Conservation (phyloP, 2,797 vertebrate species). For the Muscicapa striata region DNA sequence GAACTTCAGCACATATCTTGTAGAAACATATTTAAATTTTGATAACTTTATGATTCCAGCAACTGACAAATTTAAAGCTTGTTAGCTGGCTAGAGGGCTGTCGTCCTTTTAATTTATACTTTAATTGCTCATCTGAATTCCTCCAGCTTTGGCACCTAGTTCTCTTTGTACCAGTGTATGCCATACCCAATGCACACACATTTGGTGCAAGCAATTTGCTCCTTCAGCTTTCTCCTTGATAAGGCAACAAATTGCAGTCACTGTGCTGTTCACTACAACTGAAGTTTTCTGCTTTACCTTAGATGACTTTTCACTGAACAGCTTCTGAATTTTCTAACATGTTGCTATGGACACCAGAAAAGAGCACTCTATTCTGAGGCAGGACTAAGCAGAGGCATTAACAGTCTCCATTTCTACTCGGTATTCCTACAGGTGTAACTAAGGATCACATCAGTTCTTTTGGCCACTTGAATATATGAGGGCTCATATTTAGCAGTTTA, state of each 20-base stretch:
- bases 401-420: not conserved
- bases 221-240: not conserved
- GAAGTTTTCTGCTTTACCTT: slow-evolving; percentile 7
- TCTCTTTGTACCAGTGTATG: not conserved
- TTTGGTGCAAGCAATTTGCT: not conserved
- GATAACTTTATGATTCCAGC: not conserved
- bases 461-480: fast-evolving
- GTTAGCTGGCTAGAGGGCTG: not conserved
- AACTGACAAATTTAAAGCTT: not conserved
- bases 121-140: not conserved
- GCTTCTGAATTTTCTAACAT: not conserved
- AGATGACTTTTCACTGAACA: not conserved
- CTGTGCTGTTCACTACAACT: not conserved
- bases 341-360: slow-evolving; percentile 41
- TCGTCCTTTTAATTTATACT: not conserved
- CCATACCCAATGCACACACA: fast-evolving
- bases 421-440: not conserved
- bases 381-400: not conserved
- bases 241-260: not conserved
- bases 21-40: slow-evolving; percentile 4
- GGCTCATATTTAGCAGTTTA: not conserved
- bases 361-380: not conserved
- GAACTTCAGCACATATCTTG: not conserved
- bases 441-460: not conserved
- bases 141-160: not conserved